These are phyloP conservation scores for Drosophila sp. DNA, from an alignment of 1,140 invertebrate genomes.

Conservation along the genomic window DNA sequence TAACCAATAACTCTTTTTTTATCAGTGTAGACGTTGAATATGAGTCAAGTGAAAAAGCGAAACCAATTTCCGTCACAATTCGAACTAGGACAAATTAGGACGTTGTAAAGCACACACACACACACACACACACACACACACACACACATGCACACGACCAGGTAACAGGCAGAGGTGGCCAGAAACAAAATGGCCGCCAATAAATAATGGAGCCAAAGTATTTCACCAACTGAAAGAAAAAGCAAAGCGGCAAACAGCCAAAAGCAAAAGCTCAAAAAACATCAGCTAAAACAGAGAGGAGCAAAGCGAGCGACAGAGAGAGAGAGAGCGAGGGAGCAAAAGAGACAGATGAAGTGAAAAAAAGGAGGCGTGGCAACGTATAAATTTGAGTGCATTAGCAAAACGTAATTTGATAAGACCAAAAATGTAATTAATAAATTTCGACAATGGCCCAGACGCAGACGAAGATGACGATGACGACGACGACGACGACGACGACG, in stretches of 20 bases:
- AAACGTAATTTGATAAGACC: constrained; percentile 82
- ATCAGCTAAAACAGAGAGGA: constrained; percentile 23
- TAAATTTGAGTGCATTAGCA: constrained; percentile 82
- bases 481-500: constrained; percentile 7
- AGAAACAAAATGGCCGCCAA: constrained; percentile 78
- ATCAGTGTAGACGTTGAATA: not conserved
- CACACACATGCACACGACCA: constrained; percentile 9
- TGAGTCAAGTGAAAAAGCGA: constrained; percentile 41
- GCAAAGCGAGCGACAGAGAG: not conserved
- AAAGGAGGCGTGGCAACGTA: constrained; percentile 55
- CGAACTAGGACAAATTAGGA: constrained; percentile 78
- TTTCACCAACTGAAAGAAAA: constrained; percentile 5
- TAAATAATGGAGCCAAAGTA: constrained; percentile 54
- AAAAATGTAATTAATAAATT: constrained; percentile 83
- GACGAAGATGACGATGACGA: not conserved
- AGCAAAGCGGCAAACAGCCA: constrained; percentile 10
- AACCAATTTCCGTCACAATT: constrained; percentile 65
- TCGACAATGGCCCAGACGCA: constrained; percentile 48
- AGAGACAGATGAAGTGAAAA: not conserved
- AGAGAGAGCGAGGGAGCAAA: no score
- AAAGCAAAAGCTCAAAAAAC: constrained; percentile 72
- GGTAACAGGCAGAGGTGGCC: constrained; percentile 20
- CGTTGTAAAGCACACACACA: not conserved
- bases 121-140: constrained; percentile 11
- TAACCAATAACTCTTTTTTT: no score